Evolutionary conservation across 2,888 invertebrate genomes (phyloP), one percentile per base, ranked within the genome.

Genomic region (Frankliniella fusca): DNA sequence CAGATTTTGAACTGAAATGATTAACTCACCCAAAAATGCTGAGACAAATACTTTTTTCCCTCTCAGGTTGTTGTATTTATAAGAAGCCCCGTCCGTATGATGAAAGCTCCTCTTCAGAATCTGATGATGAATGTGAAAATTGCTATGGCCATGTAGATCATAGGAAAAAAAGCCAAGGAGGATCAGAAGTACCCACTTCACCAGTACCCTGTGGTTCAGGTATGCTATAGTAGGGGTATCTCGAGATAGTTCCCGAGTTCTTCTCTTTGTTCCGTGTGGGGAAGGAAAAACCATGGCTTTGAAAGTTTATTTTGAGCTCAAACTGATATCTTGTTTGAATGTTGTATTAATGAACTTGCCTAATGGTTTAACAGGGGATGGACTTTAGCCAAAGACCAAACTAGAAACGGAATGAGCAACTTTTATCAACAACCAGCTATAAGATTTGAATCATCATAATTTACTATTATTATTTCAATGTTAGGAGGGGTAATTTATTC

Each of bases 51-150:
- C 84, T 83, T 82, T 80, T 83, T 80, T 80, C 83, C 80, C 82
- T 83, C 85, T 82, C 86, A 97, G 97, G 96, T 89, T 98, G 98
- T 87, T 98, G 98, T 88, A 95, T 98, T 86, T 98, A 96, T 88
- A 94, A 94, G 86, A 98, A 97, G 88, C 96, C 95, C n/a, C 91
- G 91, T 81, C 84, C 91, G 76, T 97, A 97, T 89, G 97, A 93
- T 80, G 97, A 97, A 88, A 96, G 96, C 79, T 96, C 96, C 84
- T 94, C 95, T 0, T 94, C 94, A 83, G 92, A 93, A 23, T 88
- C 87, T 82, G 87, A 94, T 81, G 94, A 94, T 85, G 96, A 97
- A 87, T 96, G 95, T 87, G 95, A 95, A 85, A 93, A 96, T 87
- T 96, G 96, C 88, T 93, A 92, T 88, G 96, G 96, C 0, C 95